Conservation (phyloP, 2,888 invertebrate species). For the Xylota segnis region DNA sequence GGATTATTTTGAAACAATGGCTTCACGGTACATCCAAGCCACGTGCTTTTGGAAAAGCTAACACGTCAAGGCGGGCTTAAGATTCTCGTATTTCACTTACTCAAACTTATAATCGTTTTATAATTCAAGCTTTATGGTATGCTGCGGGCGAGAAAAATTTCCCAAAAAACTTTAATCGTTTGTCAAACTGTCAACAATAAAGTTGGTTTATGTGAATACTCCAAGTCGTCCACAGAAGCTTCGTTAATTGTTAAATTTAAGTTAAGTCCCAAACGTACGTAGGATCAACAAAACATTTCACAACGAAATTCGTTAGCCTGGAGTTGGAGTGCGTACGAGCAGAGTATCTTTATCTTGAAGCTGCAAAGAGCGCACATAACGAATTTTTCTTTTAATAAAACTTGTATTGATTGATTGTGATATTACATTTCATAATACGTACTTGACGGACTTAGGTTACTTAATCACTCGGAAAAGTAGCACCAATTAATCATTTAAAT, state of each 20-base stretch:
- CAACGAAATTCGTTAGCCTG: conserved; percentile 5
- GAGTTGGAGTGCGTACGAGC: background rate
- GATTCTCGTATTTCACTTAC: too few species aligned
- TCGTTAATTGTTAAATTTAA: conserved; percentile 10
- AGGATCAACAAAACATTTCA: conserved; percentile 25
- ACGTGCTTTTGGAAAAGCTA: too few species aligned
- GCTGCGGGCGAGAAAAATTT: background rate
- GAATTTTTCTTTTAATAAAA: background rate
- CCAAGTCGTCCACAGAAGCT: background rate
- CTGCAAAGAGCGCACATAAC: background rate
- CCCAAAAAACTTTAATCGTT: background rate
- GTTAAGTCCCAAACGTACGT: background rate
- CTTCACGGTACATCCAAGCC: too few species aligned
- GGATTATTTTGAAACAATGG: too few species aligned
- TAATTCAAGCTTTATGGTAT: too few species aligned
- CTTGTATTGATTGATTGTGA: background rate
- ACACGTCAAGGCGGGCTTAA: too few species aligned
- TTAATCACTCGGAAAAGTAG: conserved; percentile 15
- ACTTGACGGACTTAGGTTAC: background rate
- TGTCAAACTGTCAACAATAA: background rate
- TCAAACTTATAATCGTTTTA: too few species aligned
- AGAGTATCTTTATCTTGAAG: too few species aligned
- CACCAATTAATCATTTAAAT: conserved; percentile 14
- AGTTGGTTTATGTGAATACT: background rate
- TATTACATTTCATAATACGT: conserved; percentile 1